Evolutionary conservation across 2,888 invertebrate species (phyloP).

Genomic region (Pachymerium ferrugineum): DNA sequence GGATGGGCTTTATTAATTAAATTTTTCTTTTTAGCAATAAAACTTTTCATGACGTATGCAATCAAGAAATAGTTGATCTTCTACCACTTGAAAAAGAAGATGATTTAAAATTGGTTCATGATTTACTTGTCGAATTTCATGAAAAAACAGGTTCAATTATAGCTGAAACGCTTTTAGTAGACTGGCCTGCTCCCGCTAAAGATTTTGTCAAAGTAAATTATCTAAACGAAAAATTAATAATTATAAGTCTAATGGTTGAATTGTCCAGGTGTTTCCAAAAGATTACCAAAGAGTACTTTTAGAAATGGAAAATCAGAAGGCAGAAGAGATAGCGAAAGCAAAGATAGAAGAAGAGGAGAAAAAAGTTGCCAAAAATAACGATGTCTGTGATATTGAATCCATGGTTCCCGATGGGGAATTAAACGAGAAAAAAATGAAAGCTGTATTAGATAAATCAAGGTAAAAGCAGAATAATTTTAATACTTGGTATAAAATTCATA

Average conservation of each 20-base stretch:
- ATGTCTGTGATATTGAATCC: slow-evolving; percentile 80
- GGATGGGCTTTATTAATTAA: too few relatives aligned
- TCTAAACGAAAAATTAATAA: neutral
- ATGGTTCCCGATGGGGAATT: slow-evolving; percentile 68
- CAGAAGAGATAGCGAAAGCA: slow-evolving; percentile 39
- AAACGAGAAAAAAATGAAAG: slow-evolving; percentile 74
- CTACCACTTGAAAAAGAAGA: slow-evolving; percentile 69
- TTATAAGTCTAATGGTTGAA: neutral
- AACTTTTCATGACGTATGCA: slow-evolving; percentile 58
- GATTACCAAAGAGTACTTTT: slow-evolving; percentile 90
- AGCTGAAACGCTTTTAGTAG: slow-evolving; percentile 68
- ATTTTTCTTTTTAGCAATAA: slow-evolving; percentile 54
- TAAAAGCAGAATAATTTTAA: slow-evolving; percentile 39
- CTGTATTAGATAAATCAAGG: slow-evolving; percentile 73
- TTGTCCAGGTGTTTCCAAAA: slow-evolving; percentile 75
- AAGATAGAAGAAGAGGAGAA: neutral
- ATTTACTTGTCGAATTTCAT: slow-evolving; percentile 75
- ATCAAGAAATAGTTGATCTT: slow-evolving; percentile 90
- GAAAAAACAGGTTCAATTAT: slow-evolving; percentile 81
- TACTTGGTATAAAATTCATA: neutral
- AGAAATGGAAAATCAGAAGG: slow-evolving; percentile 52
- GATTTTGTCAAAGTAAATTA: slow-evolving; percentile 71
- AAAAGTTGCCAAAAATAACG: slow-evolving; percentile 35
- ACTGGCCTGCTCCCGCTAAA: slow-evolving; percentile 70
- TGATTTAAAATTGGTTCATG: slow-evolving; percentile 70